Conservation (phyloP, 2,888 invertebrate species). For the Strigamia crassipes region DNA sequence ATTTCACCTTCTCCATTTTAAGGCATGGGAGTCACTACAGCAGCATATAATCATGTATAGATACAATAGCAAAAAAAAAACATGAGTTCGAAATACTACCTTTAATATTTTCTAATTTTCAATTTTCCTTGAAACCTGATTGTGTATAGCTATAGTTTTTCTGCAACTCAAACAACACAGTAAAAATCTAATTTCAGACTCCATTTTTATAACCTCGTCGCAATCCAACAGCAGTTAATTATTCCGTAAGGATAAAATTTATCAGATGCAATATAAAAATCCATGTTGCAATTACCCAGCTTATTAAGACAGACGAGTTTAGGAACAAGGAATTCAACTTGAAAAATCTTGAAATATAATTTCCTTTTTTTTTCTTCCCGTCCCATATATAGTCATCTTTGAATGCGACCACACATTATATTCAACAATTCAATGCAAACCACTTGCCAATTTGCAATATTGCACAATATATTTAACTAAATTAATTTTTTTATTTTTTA, state of each 20-base stretch:
- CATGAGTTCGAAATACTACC: not conserved
- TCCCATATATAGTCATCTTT: conserved; percentile 32
- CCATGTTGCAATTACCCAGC: not conserved
- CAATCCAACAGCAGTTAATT: conserved; percentile 11
- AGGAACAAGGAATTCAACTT: conserved; percentile 37
- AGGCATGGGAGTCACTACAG: not conserved
- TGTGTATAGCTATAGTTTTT: not conserved
- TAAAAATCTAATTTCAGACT: not conserved
- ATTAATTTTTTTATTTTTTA: not conserved
- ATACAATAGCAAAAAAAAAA: not conserved
- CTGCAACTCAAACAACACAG: no score
- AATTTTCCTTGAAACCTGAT: not conserved
- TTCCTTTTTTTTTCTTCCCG: not conserved
- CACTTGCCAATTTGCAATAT: conserved; percentile 17
- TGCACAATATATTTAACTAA: conserved; percentile 12
- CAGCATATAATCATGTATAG: not conserved
- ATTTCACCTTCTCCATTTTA: conserved; percentile 34
- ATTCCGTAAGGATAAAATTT: not conserved
- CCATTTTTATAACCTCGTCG: not conserved
- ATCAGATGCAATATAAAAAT: not conserved
- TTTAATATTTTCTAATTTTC: no score
- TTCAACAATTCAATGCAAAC: conserved; percentile 17
- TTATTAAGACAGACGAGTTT: conserved; percentile 29
- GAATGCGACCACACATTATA: not conserved
- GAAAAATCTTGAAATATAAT: conserved; percentile 40